Base-by-base conservation (phyloP, 2,888 invertebrate species). In the Hypena proboscidalis region DNA sequence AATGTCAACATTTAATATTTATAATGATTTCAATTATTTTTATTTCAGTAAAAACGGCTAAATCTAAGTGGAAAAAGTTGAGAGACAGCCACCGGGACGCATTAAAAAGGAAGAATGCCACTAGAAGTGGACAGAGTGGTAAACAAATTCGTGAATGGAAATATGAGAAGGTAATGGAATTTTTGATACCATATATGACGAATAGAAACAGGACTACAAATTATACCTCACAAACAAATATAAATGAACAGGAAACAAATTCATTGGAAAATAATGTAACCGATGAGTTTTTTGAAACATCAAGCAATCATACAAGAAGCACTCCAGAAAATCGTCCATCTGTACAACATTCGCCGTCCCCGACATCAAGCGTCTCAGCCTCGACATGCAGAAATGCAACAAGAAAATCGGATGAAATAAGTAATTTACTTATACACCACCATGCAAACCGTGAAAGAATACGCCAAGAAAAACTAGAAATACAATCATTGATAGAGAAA, bases 361-460 rank as follows among this genome's bases (percentile, higher is more conserved):
- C 36, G 42, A 35, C 41, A 41, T 41, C 41, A 41, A 41, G 41
- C 41, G 42, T 42, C 42, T 42, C 42, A 42, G 30, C 42, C 42
- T 45, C 38, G 44, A 38, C 44, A 38, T 45, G 44, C 44, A 45
- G 38, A 45, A 38, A 38, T 45, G 34, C 38, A 45, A 45, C 33
- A 45, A 45, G 44, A 38, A 38, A 38, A 33, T 38, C 33, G 29
- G 33, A 40, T 46, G 32, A 21, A 32, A 21, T 32, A 32, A 31
- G 31, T 31, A 17, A 31, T 31, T 31, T 31, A 31, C 31, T 31
- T 31, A 45, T 38, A 45, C 45, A 45, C 38, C 45, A 45, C 39
- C 45, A 45, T 45, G 45, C 45, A 45, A 45, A 45, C 45, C 45
- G 45, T 45, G 45, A 45, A 45, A 45, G 39, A 45, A 45, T 45